These are phyloP conservation scores for Mus pahari DNA, from an alignment of 2,113 vertebrate genomes.

Conservation along the genomic window DNA sequence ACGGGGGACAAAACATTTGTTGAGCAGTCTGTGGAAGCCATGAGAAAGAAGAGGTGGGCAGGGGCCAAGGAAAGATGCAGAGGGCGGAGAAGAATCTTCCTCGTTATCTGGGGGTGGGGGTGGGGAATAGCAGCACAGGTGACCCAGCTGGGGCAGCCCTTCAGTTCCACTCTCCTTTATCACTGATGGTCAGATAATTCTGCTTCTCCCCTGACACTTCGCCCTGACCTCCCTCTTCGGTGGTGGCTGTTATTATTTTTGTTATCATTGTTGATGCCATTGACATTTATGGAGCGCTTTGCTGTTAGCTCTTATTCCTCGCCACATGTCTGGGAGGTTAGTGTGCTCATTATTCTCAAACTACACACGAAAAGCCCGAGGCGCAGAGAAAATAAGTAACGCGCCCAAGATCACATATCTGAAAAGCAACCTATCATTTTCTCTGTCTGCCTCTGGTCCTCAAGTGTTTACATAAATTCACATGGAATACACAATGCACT, in stretches of 20 bases:
- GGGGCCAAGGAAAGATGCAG: not conserved
- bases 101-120: not conserved
- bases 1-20: conserved; percentile 65
- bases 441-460: conserved; percentile 51
- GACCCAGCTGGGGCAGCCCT: not conserved
- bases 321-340: conserved; percentile 10
- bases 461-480: conserved; percentile 33
- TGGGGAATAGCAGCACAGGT: conserved; percentile 25
- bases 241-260: conserved; percentile 40
- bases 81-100: not conserved
- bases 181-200: not conserved
- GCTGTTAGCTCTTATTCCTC: conserved; percentile 15
- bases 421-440: conserved; percentile 61
- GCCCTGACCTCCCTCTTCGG: not conserved
- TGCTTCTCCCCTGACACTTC: not conserved
- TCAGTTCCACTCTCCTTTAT: not conserved
- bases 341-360: conserved; percentile 26
- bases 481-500: conserved; percentile 24
- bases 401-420: conserved; percentile 45
- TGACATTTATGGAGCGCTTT: conserved; percentile 58
- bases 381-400: conserved; percentile 57
- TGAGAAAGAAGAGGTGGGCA: not conserved
- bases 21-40: conserved; percentile 35
- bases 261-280: conserved; percentile 26
- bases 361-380: not conserved